phyloP scores from a whole-genome alignment of 2,888 invertebrate genomes.

The Spilarctia lutea region DNA sequence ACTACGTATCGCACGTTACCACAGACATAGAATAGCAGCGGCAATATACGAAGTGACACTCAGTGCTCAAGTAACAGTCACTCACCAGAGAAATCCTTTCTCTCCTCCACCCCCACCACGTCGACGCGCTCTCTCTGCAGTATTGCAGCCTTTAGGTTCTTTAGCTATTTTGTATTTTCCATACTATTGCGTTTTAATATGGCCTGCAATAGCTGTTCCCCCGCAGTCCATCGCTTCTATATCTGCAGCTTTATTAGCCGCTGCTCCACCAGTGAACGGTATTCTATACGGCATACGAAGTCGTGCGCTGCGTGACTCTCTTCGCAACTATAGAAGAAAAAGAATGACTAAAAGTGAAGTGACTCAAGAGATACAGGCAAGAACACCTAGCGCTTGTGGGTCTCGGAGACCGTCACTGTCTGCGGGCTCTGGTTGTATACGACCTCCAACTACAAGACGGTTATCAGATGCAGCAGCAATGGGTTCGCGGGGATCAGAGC shows the following conservation, averaged over 20 bases:
- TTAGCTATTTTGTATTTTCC: conserved; percentile 91
- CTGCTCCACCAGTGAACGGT: conserved; percentile 91
- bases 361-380: conserved; percentile 92
- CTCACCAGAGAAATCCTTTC: conserved; percentile 93
- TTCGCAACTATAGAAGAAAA: conserved; percentile 92
- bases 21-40: conserved; percentile 93
- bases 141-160: conserved; percentile 91
- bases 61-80: conserved; percentile 94
- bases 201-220: conserved; percentile 84
- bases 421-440: conserved; percentile 81
- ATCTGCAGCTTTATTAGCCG: conserved; percentile 89
- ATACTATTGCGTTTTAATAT: conserved; percentile 90
- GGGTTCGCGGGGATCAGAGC: conserved; percentile 74
- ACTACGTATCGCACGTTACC: conserved; percentile 89
- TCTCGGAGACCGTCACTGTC: conserved; percentile 91
- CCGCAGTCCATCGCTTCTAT: conserved; percentile 84
- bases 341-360: conserved; percentile 92
- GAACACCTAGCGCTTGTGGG: conserved; percentile 92
- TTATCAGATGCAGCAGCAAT: conserved; percentile 81
- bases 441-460: conserved; percentile 78
- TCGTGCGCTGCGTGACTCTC: conserved; percentile 89
- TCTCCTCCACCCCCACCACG: conserved; percentile 89
- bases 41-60: conserved; percentile 94
- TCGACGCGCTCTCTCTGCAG: conserved; percentile 88
- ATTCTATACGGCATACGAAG: conserved; percentile 92